These are phyloP conservation scores for Drosophila fulvimacula DNA, from an alignment of 2,888 invertebrate species.

Conservation along the genomic window DNA sequence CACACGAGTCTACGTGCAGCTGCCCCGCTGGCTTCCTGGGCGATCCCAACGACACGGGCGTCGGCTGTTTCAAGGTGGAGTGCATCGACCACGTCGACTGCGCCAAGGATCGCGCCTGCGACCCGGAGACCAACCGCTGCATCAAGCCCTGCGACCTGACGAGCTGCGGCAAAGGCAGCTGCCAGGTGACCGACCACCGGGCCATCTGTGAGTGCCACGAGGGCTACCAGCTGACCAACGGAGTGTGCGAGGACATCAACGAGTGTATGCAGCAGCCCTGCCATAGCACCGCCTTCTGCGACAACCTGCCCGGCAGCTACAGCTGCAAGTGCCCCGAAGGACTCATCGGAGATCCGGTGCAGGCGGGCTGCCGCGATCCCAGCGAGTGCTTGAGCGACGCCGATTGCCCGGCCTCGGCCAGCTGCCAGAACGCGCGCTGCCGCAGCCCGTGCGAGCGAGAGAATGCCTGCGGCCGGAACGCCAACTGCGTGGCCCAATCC, in stretches of 20 bases:
- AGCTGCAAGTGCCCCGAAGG: conserved; percentile 91
- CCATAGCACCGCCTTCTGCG: conserved; percentile 91
- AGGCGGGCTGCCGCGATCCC: conserved; percentile 91
- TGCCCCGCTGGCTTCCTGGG: conserved; percentile 94
- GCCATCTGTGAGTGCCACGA: conserved; percentile 90
- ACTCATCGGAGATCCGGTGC: conserved; percentile 90
- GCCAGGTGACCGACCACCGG: conserved; percentile 90
- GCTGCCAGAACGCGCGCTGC: conserved; percentile 91
- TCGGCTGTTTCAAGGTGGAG: conserved; percentile 96
- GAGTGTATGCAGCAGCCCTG: conserved; percentile 93
- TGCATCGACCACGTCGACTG: conserved; percentile 92
- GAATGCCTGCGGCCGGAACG: conserved; percentile 90
- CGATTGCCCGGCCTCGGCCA: conserved; percentile 92
- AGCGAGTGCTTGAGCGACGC: conserved; percentile 92
- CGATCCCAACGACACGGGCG: conserved; percentile 90
- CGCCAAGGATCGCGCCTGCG: conserved; percentile 90
- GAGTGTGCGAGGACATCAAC: conserved; percentile 91
- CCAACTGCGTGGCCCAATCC: conserved; percentile 89
- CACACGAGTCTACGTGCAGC: conserved; percentile 90
- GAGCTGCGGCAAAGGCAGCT: conserved; percentile 92
- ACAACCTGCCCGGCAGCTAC: conserved; percentile 92
- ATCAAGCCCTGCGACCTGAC: conserved; percentile 92
- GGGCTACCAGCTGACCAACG: conserved; percentile 89
- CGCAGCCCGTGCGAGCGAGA: conserved; percentile 90
- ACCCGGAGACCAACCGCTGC: conserved; percentile 91